These are phyloP conservation scores for Sylvilagus bachmani DNA, from an alignment of 2,113 vertebrate genomes.

Conservation along the genomic window DNA sequence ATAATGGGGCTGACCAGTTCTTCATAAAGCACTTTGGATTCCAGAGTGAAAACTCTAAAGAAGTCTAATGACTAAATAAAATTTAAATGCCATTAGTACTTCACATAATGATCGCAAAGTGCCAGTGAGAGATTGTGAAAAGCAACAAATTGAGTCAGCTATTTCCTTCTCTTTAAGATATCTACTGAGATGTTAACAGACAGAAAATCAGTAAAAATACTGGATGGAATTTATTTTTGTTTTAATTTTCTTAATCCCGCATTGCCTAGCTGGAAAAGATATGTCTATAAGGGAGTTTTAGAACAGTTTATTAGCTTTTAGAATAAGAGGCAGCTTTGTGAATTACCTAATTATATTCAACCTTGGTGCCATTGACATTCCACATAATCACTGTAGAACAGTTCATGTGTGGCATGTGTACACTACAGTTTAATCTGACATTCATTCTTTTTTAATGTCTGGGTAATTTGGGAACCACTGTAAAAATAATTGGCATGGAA, in stretches of 20 bases:
- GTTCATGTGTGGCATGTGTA: slow-evolving; percentile 28
- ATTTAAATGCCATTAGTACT: slow-evolving; percentile 76
- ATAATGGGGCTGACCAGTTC: slow-evolving; percentile 79
- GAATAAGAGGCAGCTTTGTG: slow-evolving; percentile 51
- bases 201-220: slow-evolving; percentile 67
- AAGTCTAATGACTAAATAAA: slow-evolving; percentile 79
- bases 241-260: slow-evolving; percentile 58
- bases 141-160: slow-evolving; percentile 75
- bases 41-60: slow-evolving; percentile 68
- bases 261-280: slow-evolving; percentile 36
- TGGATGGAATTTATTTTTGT: slow-evolving; percentile 58
- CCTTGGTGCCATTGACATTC: background rate
- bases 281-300: slow-evolving; percentile 34
- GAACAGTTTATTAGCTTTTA: slow-evolving; percentile 69
- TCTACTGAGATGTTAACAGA: slow-evolving; percentile 68
- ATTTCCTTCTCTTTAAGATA: slow-evolving; percentile 69
- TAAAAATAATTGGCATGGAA: slow-evolving; percentile 64
- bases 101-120: slow-evolving; percentile 77
- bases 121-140: slow-evolving; percentile 72
- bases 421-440: slow-evolving; percentile 41
- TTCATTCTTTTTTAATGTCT: slow-evolving; percentile 54
- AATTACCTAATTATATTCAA: slow-evolving; percentile 65
- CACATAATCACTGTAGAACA: background rate
- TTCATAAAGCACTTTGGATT: slow-evolving; percentile 70
- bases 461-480: slow-evolving; percentile 45